A percentile compares a stretch with the other conserved stretches of the same genome.
These are phyloP conservation scores for Trinectes maculatus DNA, from an alignment of 2,113 vertebrate genomes.

Conservation along the genomic window DNA sequence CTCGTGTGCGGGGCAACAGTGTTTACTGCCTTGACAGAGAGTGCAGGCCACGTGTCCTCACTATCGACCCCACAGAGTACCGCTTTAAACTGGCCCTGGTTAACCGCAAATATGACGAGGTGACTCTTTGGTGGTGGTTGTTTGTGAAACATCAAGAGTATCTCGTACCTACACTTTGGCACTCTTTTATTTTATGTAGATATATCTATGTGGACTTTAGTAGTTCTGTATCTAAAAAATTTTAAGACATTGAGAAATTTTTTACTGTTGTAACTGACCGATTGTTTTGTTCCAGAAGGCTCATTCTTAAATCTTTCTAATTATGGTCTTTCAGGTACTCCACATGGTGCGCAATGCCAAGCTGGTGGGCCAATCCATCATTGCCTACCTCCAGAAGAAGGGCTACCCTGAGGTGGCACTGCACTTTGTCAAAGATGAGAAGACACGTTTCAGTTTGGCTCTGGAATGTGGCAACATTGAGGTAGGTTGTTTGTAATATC, in stretches of 20 bases:
- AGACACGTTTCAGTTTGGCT: constrained; percentile 95
- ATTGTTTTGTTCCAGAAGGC: not conserved
- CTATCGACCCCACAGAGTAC: constrained; percentile 96
- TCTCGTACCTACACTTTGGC: too few species aligned
- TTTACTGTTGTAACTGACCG: too few species aligned
- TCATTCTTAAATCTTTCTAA: not conserved
- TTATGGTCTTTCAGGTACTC: constrained; percentile 83
- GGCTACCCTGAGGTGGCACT: constrained; percentile 96
- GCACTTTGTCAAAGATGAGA: constrained; percentile 98
- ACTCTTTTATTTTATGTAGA: not conserved
- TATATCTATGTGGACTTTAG: not conserved
- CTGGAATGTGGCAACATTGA: constrained; percentile 95
- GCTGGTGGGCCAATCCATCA: constrained; percentile 97
- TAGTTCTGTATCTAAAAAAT: not conserved
- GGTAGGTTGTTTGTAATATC: constrained; percentile 62
- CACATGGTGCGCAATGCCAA: constrained; percentile 98
- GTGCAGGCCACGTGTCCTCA: constrained; percentile 92
- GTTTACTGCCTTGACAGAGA: constrained; percentile 96
- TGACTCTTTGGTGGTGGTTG: constrained; percentile 36
- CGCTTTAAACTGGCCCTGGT: constrained; percentile 96
- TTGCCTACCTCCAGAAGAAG: constrained; percentile 98
- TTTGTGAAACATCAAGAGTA: not conserved
- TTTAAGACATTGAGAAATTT: too few species aligned
- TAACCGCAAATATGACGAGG: constrained; percentile 97
- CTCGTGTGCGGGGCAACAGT: constrained; percentile 92